Conservation (phyloP, 2,113 vertebrate genomes). For the Microcebus griseorufus region DNA sequence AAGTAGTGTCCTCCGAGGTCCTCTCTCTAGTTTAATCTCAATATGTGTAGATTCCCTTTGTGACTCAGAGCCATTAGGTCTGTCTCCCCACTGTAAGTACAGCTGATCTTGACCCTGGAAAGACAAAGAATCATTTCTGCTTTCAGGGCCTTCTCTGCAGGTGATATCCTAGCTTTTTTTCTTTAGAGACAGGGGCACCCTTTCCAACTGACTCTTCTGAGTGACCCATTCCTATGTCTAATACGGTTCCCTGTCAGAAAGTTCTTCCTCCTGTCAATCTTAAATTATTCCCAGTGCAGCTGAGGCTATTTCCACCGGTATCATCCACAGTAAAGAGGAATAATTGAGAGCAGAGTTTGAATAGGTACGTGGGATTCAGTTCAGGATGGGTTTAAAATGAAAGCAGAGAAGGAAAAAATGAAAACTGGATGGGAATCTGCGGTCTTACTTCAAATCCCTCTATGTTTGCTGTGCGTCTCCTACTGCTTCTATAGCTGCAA, state of each 20-base stretch:
- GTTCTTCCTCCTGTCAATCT: conserved; percentile 24
- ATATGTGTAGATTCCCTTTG: not conserved
- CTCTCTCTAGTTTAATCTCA: conserved; percentile 23
- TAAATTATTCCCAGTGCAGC: conserved; percentile 23
- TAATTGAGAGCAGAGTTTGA: conserved; percentile 28
- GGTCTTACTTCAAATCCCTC: conserved; percentile 65
- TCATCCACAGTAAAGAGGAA: not conserved
- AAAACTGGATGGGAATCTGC: conserved; percentile 38
- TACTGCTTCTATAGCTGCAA: conserved; percentile 28
- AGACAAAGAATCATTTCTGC: not conserved
- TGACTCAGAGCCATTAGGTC: not conserved
- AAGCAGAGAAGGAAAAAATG: conserved; percentile 23
- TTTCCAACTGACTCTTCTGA: not conserved
- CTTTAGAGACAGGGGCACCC: not conserved
- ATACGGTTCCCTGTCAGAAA: not conserved
- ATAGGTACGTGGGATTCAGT: conserved; percentile 22
- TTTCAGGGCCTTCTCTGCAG: conserved; percentile 24
- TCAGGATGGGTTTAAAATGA: conserved; percentile 59
- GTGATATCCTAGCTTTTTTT: not conserved
- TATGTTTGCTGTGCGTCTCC: conserved; percentile 37
- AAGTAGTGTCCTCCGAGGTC: not conserved
- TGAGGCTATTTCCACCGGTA: not conserved
- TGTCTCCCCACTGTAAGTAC: not conserved
- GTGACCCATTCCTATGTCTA: not conserved
- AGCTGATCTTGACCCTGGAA: not conserved